phyloP scores from a whole-genome alignment of 1,140 invertebrate species.

The Steinernema khuongi region DNA sequence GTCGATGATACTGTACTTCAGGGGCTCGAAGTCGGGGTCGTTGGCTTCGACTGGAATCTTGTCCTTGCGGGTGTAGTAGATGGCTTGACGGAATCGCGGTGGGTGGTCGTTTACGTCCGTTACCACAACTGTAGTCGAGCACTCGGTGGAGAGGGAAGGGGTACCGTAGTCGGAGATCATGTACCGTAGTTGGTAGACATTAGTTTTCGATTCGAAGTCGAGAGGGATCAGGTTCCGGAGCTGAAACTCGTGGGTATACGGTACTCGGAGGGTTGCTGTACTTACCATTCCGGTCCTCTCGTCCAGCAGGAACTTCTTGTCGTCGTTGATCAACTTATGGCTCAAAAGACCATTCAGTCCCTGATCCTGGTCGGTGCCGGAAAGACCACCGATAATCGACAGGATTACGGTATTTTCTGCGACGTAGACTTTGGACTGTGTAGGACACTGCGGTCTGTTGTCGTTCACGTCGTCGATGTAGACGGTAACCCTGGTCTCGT shows the following conservation, averaged over 20 bases:
- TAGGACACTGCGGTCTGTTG: conserved; percentile 80
- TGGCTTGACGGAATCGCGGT: conserved; percentile 49
- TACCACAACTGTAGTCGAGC: conserved; percentile 25
- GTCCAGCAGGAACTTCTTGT: conserved; percentile 59
- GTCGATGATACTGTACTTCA: conserved; percentile 12
- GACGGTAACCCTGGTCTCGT: conserved; percentile 67
- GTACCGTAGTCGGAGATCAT: conserved; percentile 54
- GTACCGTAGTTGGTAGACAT: neutral
- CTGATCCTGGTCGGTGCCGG: conserved; percentile 83
- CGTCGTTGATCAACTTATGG: conserved; percentile 39
- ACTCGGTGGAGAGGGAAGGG: conserved; percentile 36
- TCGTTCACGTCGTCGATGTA: conserved; percentile 84
- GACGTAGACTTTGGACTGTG: conserved; percentile 77
- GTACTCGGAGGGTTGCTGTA: conserved; percentile 56
- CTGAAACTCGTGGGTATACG: neutral
- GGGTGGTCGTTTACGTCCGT: conserved; percentile 57
- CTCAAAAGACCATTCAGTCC: conserved; percentile 70
- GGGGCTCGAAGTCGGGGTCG: neutral
- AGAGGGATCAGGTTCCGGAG: conserved; percentile 10
- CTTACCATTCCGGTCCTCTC: conserved; percentile 57
- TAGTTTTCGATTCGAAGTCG: conserved; percentile 3
- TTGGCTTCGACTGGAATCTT: neutral
- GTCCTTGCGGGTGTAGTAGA: conserved; percentile 37
- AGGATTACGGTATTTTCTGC: conserved; percentile 88
- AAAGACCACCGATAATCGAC: conserved; percentile 74